phyloP scores from a whole-genome alignment of 2,797 vertebrate species.

The Acanthurus leucopareius region DNA sequence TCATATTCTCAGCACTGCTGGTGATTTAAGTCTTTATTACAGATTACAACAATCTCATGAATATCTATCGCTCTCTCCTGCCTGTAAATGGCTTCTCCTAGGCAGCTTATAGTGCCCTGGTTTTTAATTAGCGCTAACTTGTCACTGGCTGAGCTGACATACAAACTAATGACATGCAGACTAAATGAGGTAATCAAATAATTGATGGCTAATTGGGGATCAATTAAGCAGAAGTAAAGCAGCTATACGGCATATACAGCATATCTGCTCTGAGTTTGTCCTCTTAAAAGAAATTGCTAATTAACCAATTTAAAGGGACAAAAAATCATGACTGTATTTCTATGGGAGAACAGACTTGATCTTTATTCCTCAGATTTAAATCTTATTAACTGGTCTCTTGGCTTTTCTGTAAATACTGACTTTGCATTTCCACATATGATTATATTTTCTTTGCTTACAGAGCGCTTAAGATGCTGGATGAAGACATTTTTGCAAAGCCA shows the following conservation, averaged over 20 bases:
- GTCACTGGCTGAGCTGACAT: conserved; percentile 79
- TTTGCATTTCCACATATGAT: conserved; percentile 41
- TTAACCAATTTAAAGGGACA: conserved; percentile 68
- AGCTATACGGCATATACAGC: conserved; percentile 58
- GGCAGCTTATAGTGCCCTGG: conserved; percentile 46
- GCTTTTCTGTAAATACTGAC: conserved; percentile 52
- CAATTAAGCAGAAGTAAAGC: conserved; percentile 82
- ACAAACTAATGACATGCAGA: conserved; percentile 73
- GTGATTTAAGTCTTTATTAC: conserved; percentile 76
- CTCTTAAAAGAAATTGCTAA: conserved; percentile 71
- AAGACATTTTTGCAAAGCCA: conserved; percentile 62
- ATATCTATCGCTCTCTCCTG: conserved; percentile 75
- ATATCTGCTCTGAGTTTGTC: conserved; percentile 70
- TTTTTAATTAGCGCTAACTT: conserved; percentile 82
- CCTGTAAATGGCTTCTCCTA: conserved; percentile 63
- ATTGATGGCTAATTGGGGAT: conserved; percentile 86
- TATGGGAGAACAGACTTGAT: conserved; percentile 32
- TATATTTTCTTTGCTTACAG: conserved; percentile 57
- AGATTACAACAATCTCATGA: conserved; percentile 81
- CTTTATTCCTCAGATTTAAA: conserved; percentile 47
- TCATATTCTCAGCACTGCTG: conserved; percentile 58
- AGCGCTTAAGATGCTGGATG: conserved; percentile 41
- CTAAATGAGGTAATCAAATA: conserved; percentile 85
- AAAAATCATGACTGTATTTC: conserved; percentile 50
- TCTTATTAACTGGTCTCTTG: conserved; percentile 39